Base-by-base conservation (phyloP, 2,888 invertebrate species). In the Volucella zonaria region DNA sequence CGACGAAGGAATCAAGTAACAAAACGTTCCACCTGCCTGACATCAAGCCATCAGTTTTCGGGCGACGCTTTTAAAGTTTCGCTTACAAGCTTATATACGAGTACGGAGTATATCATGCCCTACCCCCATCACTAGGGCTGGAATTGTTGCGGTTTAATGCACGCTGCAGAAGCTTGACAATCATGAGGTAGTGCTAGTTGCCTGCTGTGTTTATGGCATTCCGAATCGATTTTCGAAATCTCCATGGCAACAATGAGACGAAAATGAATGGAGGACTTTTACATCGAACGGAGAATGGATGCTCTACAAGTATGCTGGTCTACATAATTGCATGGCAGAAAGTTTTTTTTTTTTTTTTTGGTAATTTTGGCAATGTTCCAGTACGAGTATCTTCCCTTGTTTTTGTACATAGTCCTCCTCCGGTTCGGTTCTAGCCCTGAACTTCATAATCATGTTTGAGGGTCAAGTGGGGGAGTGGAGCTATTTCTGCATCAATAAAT, bases 371-470 rank as follows among this genome's bases (percentile, higher is more conserved):
- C 83, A 80, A 76, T n/a, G 43, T 71, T 70, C 80, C 83, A 83
- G 70, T 62, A 31, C 31, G 31, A 6, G 31, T 31, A 31, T 31
- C 31, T 9, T 23, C 40, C 68, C 31, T 42, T n/a, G 23, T 66
- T 71, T 79, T 66, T 70, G 18, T 67, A n/a, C n/a, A n/a, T n/a
- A 14, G 40, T 23, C 42, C 15, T 42, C 1, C 4, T 31, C 31
- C 31, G 31, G 31, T 31, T 6, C 31, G 31, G 31, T 31, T 52
- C 58, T 74, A 54, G 49, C 83, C 75, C n/a, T 76, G 83, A 83
- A 80, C 80, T 83, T 83, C 75, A 71, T 75, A 76, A 83, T 71
- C 70, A 80, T 61, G 56, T 75, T 67, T 67, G 83, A 80, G 80
- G 80, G 83, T 80, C 71, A 76, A 67, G 71, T 56, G 58, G 54